phyloP scores from a whole-genome alignment of 1,140 invertebrate species.

The Holotrichia oblita region DNA sequence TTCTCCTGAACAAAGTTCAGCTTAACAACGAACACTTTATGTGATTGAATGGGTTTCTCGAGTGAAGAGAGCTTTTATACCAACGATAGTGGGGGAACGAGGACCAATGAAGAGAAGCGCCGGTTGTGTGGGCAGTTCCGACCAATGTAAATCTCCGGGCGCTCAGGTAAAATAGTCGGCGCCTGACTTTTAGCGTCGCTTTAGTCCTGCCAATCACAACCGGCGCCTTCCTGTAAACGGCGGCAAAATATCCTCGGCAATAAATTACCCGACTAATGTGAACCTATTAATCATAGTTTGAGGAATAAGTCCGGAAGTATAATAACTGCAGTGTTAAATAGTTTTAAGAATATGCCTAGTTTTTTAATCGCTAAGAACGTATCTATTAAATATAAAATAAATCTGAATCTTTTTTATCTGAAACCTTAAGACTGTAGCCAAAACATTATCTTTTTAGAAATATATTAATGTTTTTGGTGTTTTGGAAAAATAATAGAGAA shows the following conservation, averaged over 20 bases:
- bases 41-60: constrained; percentile 13
- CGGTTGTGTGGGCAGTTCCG: constrained; percentile 45
- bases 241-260: constrained; percentile 15
- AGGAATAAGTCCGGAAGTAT: not conserved
- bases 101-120: constrained; percentile 49
- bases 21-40: not conserved
- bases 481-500: too few relatives aligned
- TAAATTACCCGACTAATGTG: not conserved
- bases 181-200: constrained; percentile 47
- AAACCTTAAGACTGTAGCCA: too few relatives aligned
- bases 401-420: too few relatives aligned
- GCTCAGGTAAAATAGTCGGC: constrained; percentile 51
- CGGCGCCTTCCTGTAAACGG: constrained; percentile 41
- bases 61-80: constrained; percentile 48
- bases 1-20: not conserved
- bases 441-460: too few relatives aligned
- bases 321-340: too few relatives aligned
- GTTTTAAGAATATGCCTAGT: too few relatives aligned
- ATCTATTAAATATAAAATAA: too few relatives aligned
- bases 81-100: constrained; percentile 42
- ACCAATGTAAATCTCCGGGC: constrained; percentile 47
- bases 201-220: constrained; percentile 47
- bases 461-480: too few relatives aligned
- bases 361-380: too few relatives aligned
- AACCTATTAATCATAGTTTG: constrained; percentile 26